Evolutionary conservation across 2,797 vertebrate species (phyloP).

Genomic region (Phrynocephalus vlangalii): DNA sequence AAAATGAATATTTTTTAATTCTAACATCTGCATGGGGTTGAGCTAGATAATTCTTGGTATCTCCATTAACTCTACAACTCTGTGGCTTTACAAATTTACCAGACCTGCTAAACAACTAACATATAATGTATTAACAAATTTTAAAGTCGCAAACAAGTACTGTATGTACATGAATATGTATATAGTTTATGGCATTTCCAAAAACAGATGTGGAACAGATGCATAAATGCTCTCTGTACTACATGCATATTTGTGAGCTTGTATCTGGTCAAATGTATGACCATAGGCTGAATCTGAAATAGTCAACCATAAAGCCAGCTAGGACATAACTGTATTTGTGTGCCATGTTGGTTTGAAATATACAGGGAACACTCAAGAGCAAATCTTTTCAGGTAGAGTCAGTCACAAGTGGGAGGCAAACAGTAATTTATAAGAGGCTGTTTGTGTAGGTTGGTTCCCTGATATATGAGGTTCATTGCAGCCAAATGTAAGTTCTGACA

Average conservation of each 20-base stretch:
- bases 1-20: too few relatives aligned
- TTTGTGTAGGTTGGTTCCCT: too few relatives aligned
- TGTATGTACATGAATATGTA: not conserved
- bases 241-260: slow-evolving; percentile 7
- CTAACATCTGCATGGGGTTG: too few relatives aligned
- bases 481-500: too few relatives aligned
- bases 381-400: not conserved
- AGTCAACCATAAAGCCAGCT: not conserved
- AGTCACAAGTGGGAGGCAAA: not conserved
- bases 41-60: too few relatives aligned
- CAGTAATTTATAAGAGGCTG: not conserved
- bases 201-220: not conserved
- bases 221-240: not conserved
- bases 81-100: too few relatives aligned
- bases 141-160: not conserved
- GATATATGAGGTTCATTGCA: too few relatives aligned
- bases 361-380: not conserved
- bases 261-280: not conserved
- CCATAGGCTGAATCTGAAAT: not conserved
- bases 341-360: not conserved
- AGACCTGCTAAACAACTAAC: not conserved
- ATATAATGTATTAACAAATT: not conserved
- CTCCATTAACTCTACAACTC: too few relatives aligned
- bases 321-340: not conserved
- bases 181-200: not conserved